Percentiles rank a stretch among this genome's conserved stretches.
Conservation (phyloP, 2,888 invertebrate species). For the Seladonia tumulorum region DNA sequence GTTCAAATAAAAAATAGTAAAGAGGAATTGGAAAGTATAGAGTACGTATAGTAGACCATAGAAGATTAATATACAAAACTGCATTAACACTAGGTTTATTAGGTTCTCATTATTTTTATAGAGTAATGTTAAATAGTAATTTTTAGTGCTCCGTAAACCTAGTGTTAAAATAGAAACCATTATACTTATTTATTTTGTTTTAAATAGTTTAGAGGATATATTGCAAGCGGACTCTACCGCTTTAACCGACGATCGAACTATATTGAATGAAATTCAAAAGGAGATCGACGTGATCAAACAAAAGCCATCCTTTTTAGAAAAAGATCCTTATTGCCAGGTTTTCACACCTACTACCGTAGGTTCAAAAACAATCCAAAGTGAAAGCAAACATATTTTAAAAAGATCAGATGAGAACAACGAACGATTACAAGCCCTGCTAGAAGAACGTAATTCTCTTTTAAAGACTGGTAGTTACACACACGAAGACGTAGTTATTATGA, state of each 20-base stretch:
- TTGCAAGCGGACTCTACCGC: constrained; percentile 78
- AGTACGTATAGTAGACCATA: constrained; percentile 64
- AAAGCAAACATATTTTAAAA: constrained; percentile 41
- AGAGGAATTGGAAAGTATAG: constrained; percentile 79
- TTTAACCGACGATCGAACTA: constrained; percentile 78
- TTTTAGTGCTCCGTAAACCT: not conserved
- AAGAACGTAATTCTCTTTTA: constrained; percentile 85
- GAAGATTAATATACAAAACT: not conserved
- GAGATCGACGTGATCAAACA: constrained; percentile 79
- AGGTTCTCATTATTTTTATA: not conserved
- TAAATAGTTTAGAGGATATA: constrained; percentile 78
- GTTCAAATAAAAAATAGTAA: constrained; percentile 85
- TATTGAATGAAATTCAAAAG: constrained; percentile 78
- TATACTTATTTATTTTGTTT: constrained; percentile 7
- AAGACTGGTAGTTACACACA: constrained; percentile 84
- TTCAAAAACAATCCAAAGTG: constrained; percentile 63
- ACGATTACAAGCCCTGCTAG: constrained; percentile 84
- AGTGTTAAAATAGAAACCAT: not conserved
- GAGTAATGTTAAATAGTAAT: not conserved
- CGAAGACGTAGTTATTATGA: constrained; percentile 85
- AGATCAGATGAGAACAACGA: constrained; percentile 84
- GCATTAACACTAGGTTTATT: not conserved
- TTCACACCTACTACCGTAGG: constrained; percentile 62
- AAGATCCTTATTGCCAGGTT: constrained; percentile 52
- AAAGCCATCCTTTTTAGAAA: constrained; percentile 59